Evolutionary conservation across 2,797 vertebrate genomes (phyloP).

Genomic region (Selene dorsalis): DNA sequence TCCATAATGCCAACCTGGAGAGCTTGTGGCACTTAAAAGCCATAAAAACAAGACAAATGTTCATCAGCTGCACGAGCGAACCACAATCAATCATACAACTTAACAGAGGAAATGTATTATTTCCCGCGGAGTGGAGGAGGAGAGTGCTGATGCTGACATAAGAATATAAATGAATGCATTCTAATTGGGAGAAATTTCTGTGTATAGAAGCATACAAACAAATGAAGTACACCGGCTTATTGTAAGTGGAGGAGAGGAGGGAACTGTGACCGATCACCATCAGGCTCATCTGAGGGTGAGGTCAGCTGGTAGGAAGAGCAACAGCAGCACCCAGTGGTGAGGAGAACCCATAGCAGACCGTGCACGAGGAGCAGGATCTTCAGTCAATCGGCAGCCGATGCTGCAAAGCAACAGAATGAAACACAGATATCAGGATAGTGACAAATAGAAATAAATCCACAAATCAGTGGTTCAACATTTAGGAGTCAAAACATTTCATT

Average conservation of each 20-base stretch:
- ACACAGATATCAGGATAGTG: background rate
- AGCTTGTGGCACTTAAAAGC: conserved; percentile 75
- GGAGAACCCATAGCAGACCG: conserved; percentile 18
- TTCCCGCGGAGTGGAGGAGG: conserved; percentile 75
- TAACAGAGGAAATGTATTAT: conserved; percentile 79
- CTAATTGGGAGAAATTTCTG: conserved; percentile 79
- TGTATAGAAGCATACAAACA: conserved; percentile 61
- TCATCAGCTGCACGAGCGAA: conserved; percentile 80
- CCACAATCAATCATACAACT: conserved; percentile 79
- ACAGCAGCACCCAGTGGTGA: conserved; percentile 80
- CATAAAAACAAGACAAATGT: conserved; percentile 85
- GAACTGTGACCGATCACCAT: conserved; percentile 52
- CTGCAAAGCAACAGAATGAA: background rate
- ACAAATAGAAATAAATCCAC: background rate
- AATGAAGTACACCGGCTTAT: conserved; percentile 60
- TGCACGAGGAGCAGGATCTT: background rate
- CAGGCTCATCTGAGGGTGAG: conserved; percentile 21
- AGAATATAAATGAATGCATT: conserved; percentile 83
- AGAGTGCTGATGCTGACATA: conserved; percentile 82
- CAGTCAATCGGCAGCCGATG: background rate
- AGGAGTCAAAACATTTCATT: background rate
- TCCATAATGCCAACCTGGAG: conserved; percentile 78
- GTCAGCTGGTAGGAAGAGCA: conserved; percentile 64
- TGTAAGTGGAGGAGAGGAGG: conserved; percentile 60
- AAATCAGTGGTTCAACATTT: background rate